Evolutionary conservation across 2,113 vertebrate species (phyloP), one percentile per base, ranked within the genome.

Genomic region (Ifrita kowaldi): DNA sequence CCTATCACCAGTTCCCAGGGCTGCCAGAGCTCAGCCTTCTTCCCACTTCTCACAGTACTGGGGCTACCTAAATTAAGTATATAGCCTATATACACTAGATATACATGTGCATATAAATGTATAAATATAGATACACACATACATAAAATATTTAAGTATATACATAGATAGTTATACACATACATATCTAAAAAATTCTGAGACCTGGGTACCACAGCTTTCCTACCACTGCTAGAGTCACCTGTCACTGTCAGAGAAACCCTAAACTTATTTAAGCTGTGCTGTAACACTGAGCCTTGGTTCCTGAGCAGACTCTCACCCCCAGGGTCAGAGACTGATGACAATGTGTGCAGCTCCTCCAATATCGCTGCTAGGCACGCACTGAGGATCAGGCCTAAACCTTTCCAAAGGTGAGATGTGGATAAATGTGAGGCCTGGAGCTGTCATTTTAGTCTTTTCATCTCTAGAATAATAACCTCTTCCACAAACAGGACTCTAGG

Each of bases 331-430:
- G 37, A 68, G n/a, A 42, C 2, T 3, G 20, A 47, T 1, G 1
- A 6, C 1, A 0, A 1, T 7, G 8, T 41, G 23, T 37, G 13
- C 3, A 4, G 71, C 10, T 28, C 14, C 28, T 62, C 41, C 30
- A 17, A 17, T 39, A 59, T 5, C 0, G 0, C 24, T 93, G n/a
- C 27, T 46, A 55, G 84, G 13, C 11, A 8, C 21, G 35, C 39
- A 57, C 7, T 17, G 16, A 75, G 18, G 44, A 64, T 86, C 52
- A 76, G 26, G 13, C 15, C 53, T 57, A 55, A 81, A 73, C 22
- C 11, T 79, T 87, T 91, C 59, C 80, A 57, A 90, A 71, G 22
- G 47, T 90, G 46, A 89, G 57, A 11, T 80, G 33, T 41, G 32
- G 13, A 46, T 60, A 86, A 86, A 71, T 37, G 46, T 56, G 73